Evolutionary conservation across 2,113 vertebrate species (phyloP).

Genomic region (Acrocephalus arundinaceus): DNA sequence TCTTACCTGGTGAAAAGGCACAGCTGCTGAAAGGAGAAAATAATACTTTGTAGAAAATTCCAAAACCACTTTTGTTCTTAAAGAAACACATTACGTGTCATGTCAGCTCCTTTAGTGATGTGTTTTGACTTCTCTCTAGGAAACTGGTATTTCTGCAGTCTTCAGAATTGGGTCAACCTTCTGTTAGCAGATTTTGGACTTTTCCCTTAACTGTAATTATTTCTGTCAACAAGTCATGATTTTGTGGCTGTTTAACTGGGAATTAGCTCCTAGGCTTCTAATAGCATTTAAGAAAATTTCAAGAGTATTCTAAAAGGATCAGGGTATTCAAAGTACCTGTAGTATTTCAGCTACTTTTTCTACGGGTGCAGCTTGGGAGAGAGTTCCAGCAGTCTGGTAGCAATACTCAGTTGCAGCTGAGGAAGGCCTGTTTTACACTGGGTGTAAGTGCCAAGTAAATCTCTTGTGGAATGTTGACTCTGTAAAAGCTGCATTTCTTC

Average conservation of each 20-base stretch:
- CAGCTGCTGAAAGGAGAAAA: not conserved
- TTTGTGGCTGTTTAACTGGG: not conserved
- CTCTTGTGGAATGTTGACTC: not conserved
- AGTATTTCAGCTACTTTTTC: not conserved
- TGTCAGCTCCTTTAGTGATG: not conserved
- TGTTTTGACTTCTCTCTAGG: not conserved
- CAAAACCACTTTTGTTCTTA: not conserved
- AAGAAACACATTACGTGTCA: not conserved
- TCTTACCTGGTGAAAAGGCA: not conserved
- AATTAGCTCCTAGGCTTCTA: not conserved
- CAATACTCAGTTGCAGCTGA: not conserved
- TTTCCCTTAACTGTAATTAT: not conserved
- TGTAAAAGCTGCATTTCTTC: not conserved
- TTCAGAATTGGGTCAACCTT: not conserved
- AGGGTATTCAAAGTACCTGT: not conserved
- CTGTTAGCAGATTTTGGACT: not conserved
- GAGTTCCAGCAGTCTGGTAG: not conserved
- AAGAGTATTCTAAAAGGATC: not conserved
- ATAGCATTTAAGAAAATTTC: not conserved
- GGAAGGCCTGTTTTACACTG: not conserved
- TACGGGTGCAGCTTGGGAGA: not conserved
- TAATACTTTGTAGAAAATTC: not conserved
- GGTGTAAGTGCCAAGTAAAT: not conserved
- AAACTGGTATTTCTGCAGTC: not conserved
- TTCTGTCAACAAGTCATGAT: not conserved